These are phyloP conservation scores for Otus sunia DNA, from an alignment of 2,113 vertebrate genomes.

Conservation along the genomic window DNA sequence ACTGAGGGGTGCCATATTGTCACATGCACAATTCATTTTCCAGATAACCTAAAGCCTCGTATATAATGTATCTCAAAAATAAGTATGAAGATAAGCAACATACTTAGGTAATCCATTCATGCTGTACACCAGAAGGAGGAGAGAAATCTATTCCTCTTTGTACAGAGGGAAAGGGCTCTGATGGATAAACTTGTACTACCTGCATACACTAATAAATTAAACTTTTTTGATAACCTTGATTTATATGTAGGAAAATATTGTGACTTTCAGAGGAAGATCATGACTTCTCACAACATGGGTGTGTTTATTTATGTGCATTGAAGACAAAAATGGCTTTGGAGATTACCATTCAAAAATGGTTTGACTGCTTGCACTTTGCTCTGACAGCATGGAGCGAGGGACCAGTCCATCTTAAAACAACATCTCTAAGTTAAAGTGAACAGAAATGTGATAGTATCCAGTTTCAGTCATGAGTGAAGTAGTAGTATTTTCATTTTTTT, in stretches of 20 bases:
- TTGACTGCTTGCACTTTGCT: background rate
- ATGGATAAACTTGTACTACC: background rate
- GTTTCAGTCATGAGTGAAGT: background rate
- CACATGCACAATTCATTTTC: constrained; percentile 40
- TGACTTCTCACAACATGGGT: background rate
- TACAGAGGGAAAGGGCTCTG: background rate
- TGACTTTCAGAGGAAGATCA: background rate
- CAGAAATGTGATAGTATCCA: background rate
- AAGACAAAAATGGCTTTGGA: background rate
- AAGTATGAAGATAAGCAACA: background rate
- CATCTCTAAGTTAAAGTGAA: background rate
- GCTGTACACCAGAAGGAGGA: background rate
- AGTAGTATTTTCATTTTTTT: background rate
- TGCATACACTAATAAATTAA: background rate
- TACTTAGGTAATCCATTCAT: background rate
- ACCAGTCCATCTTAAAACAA: background rate
- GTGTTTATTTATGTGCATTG: background rate
- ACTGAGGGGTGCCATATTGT: background rate
- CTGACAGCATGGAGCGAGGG: background rate
- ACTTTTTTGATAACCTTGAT: background rate
- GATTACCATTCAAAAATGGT: background rate
- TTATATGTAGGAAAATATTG: background rate
- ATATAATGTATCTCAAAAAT: background rate
- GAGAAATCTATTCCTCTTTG: background rate
- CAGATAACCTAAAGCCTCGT: background rate